Percentiles rank a stretch among this genome's conserved stretches.
These are phyloP conservation scores for Pristionchus pacificus DNA, from an alignment of 1,140 invertebrate genomes.

Conservation along the genomic window DNA sequence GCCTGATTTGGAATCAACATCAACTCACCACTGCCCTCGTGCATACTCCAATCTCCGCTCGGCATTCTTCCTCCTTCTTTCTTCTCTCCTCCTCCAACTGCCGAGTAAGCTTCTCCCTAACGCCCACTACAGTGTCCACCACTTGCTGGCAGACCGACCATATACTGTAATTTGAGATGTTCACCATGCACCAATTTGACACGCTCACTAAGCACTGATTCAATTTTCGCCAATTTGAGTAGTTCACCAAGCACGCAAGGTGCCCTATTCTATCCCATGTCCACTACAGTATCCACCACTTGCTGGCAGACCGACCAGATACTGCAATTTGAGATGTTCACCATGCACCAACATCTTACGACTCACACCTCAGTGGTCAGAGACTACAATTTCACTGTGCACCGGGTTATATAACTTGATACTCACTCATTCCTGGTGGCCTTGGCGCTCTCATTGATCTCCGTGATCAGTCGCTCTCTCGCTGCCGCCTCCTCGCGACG, in stretches of 20 bases:
- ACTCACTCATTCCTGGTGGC: conserved; percentile 5
- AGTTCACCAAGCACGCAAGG: too few relatives aligned
- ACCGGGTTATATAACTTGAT: background rate
- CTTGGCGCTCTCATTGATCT: conserved; percentile 38
- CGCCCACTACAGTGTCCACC: conserved; percentile 28
- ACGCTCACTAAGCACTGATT: background rate
- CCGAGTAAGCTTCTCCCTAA: conserved; percentile 27
- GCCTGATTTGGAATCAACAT: conserved; percentile 1
- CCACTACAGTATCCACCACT: conserved; percentile 33
- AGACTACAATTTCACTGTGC: too few relatives aligned
- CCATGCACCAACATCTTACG: too few relatives aligned
- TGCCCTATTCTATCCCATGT: too few relatives aligned
- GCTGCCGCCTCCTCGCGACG: conserved; percentile 46
- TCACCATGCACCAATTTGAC: conserved; percentile 10
- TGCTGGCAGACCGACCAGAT: conserved; percentile 29
- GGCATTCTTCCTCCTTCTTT: conserved; percentile 31
- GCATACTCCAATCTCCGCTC: conserved; percentile 31
- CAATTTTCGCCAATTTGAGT: too few relatives aligned
- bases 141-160: conserved; percentile 31
- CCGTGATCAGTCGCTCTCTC: conserved; percentile 38
- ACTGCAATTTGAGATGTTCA: too few relatives aligned
- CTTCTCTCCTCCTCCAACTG: conserved; percentile 34
- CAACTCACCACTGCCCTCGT: conserved; percentile 18
- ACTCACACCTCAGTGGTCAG: too few relatives aligned
- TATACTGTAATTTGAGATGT: conserved; percentile 19